Evolutionary conservation across 2,113 vertebrate genomes (phyloP).

Genomic region (Anseranas semipalmata): DNA sequence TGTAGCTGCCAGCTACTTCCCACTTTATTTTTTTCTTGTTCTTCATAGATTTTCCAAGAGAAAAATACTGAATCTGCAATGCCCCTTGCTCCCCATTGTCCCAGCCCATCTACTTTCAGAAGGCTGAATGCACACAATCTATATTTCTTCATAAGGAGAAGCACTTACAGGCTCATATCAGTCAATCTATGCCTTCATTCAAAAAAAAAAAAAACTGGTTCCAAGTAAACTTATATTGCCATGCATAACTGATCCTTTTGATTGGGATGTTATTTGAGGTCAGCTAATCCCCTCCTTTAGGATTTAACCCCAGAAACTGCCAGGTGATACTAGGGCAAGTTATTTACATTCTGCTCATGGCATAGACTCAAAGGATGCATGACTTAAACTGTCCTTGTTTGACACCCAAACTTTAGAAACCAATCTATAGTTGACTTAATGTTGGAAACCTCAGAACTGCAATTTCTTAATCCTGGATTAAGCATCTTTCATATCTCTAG

Average conservation of each 20-base stretch:
- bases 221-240: not conserved
- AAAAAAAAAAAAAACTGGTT: not conserved
- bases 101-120: not conserved
- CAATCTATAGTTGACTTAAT: not conserved
- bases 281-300: not conserved
- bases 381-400: not conserved
- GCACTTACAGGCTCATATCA: not conserved
- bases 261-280: not conserved
- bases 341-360: not conserved
- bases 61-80: not conserved
- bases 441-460: not conserved
- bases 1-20: not conserved
- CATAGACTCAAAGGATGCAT: not conserved
- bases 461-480: conserved; percentile 55
- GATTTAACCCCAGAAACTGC: not conserved
- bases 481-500: not conserved
- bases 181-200: not conserved
- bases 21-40: not conserved
- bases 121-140: not conserved
- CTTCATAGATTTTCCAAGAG: not conserved
- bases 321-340: not conserved
- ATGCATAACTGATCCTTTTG: not conserved
- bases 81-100: not conserved
- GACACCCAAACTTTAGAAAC: not conserved
- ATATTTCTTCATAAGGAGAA: not conserved